Conservation (phyloP, 1,140 invertebrate species). For the Dysdera silvatica region DNA sequence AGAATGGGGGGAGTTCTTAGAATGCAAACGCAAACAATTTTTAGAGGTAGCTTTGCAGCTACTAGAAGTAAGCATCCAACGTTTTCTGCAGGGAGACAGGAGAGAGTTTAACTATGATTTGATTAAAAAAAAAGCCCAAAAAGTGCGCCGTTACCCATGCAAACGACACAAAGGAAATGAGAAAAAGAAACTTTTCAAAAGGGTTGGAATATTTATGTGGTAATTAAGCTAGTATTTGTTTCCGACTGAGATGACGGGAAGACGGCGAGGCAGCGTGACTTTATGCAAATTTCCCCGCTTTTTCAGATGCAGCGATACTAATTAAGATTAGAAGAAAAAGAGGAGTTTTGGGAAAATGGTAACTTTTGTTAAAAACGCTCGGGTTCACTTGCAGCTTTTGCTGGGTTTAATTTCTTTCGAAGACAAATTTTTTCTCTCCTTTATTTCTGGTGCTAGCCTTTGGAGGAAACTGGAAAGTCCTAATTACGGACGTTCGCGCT, state of each 20-base stretch:
- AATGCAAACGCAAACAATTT: slow-evolving; percentile 5
- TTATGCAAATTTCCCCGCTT: slow-evolving; percentile 25
- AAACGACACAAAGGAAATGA: neutral
- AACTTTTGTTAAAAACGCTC: no score
- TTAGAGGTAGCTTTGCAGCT: neutral
- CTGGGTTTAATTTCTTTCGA: no score
- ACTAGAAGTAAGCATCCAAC: neutral
- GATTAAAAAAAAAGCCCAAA: slow-evolving; percentile 25
- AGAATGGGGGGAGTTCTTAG: slow-evolving; percentile 13
- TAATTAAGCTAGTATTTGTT: slow-evolving; percentile 28
- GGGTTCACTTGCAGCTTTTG: no score
- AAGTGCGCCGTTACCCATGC: slow-evolving; percentile 17
- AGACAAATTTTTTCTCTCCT: no score
- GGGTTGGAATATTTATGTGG: slow-evolving; percentile 27
- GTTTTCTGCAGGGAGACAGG: neutral
- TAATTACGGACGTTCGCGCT: no score
- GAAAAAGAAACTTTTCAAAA: slow-evolving; percentile 23
- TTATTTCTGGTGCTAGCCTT: no score
- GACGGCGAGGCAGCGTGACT: neutral
- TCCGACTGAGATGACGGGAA: no score
- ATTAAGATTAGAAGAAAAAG: slow-evolving; percentile 16
- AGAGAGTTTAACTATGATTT: slow-evolving; percentile 18
- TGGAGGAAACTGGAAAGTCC: no score
- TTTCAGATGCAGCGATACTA: slow-evolving; percentile 14
- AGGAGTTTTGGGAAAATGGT: no score